Percentiles rank a stretch among this genome's conserved stretches.
phyloP scores from a whole-genome alignment of 2,113 vertebrate genomes.

The Chlamydotis undulata region DNA sequence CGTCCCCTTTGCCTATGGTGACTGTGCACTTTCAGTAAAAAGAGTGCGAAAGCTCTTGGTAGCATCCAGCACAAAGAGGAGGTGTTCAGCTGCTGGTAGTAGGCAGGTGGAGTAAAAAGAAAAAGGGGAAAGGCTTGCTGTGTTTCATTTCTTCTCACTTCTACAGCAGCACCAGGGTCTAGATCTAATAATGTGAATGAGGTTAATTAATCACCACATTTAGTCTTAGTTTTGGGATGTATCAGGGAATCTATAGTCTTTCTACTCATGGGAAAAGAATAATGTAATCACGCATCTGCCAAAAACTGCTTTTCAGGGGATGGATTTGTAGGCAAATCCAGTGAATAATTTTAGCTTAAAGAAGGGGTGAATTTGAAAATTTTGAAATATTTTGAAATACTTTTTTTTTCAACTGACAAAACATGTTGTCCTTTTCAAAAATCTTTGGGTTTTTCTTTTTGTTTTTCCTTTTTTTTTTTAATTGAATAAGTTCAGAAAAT shows the following conservation, averaged over 20 bases:
- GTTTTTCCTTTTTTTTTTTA: too few relatives aligned
- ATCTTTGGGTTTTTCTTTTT: accelerated
- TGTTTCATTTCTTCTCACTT: background rate
- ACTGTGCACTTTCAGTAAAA: background rate
- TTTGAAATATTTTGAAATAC: background rate
- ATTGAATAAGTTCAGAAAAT: background rate
- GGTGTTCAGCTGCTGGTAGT: background rate
- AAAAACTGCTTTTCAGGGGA: background rate
- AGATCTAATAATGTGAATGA: background rate
- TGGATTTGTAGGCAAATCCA: background rate
- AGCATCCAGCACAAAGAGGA: background rate
- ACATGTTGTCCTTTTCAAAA: background rate
- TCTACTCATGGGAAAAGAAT: background rate
- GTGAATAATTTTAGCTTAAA: background rate
- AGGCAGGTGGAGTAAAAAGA: background rate
- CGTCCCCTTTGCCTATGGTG: too few relatives aligned
- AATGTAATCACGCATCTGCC: accelerated
- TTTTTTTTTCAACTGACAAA: background rate
- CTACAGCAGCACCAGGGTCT: accelerated
- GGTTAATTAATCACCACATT: background rate
- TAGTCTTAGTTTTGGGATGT: background rate
- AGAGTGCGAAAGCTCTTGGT: background rate
- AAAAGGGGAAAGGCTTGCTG: background rate
- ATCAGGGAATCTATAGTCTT: background rate
- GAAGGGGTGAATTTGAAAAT: background rate